Evolutionary conservation across 2,113 vertebrate genomes (phyloP).

Genomic region (Henicopernis longicauda): DNA sequence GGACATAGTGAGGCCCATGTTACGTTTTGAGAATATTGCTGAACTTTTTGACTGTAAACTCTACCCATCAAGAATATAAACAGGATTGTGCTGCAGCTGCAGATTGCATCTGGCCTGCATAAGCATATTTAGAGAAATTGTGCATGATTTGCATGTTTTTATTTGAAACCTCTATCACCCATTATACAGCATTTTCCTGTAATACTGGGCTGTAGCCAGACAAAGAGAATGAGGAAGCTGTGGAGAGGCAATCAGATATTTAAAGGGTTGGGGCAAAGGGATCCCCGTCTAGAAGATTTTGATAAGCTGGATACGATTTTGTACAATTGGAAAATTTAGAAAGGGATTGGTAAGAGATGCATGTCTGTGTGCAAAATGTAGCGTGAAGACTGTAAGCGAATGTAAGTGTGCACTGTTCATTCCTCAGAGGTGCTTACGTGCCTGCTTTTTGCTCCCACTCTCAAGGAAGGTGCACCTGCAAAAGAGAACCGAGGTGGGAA

Average conservation of each 20-base stretch:
- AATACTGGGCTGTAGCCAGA: constrained; percentile 7
- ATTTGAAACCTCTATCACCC: constrained; percentile 43
- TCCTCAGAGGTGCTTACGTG: not conserved
- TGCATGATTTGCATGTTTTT: constrained; percentile 62
- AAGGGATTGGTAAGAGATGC: not conserved
- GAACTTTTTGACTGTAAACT: constrained; percentile 54
- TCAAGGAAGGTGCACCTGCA: not conserved
- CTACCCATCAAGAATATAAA: constrained; percentile 58
- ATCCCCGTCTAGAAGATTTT: constrained; percentile 2
- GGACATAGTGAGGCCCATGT: not conserved
- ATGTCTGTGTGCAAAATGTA: not conserved
- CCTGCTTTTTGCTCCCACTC: not conserved
- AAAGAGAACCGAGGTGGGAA: not conserved
- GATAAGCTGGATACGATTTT: not conserved
- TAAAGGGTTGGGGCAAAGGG: not conserved
- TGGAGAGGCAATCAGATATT: constrained; percentile 34
- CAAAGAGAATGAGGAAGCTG: constrained; percentile 40
- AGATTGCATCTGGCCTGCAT: constrained; percentile 60
- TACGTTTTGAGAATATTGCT: constrained; percentile 42
- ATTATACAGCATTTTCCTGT: constrained; percentile 37
- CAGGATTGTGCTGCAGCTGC: constrained; percentile 45
- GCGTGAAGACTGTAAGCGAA: not conserved
- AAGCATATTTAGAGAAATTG: constrained; percentile 57
- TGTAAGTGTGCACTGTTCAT: not conserved
- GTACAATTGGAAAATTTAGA: not conserved